Evolutionary conservation across 1,140 invertebrate species (phyloP), one percentile per base, ranked within the genome.

Genomic region (Hesperophylax magnus): DNA sequence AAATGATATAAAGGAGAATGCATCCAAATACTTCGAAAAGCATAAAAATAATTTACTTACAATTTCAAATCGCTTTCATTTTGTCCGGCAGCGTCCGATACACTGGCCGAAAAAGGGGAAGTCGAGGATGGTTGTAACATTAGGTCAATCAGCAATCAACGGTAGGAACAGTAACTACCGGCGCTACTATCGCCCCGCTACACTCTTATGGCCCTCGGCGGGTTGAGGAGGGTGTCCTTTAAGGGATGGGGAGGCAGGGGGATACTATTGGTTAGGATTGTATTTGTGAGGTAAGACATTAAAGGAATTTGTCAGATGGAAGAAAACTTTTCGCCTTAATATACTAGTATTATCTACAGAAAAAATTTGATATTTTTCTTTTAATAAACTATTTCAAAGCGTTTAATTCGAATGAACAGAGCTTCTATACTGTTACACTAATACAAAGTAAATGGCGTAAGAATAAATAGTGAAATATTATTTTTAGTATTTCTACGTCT

Each of bases 61-160:
- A 47, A 47, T 71, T 78, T 39, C 67, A 7, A 2, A 3, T 18
- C 17, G 53, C 52, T 75, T 24, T 22, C 58, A 75, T 22, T 80
- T 58, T 8, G 22, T 54, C 34, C 39, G 3, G 53, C 63, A 7
- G 53, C 63, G 75, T 72, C 20, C 74, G 34, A 78, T 81, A 78
- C 75, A 77, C 78, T 80, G 82, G 78, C 82, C 82, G 69, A 81
- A 83, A 69, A 71, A 58, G 77, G 82, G 71, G 39, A 72, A 69
- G 34, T 56, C 54, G 72, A 61, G 81, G 79, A 77, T 61, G 77
- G 77, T 65, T 78, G 82, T 81, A 81, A 83, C 82, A 83, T 83
- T 83, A 83, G 82, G 82, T 83, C 82, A 83, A 83, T 83, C 82
- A 83, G 82, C 82, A 83, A 83, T 83, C 82, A 83, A 83, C 80